Evolutionary conservation across 2,888 invertebrate species (phyloP).

Genomic region (Eupithecia dodoneata): DNA sequence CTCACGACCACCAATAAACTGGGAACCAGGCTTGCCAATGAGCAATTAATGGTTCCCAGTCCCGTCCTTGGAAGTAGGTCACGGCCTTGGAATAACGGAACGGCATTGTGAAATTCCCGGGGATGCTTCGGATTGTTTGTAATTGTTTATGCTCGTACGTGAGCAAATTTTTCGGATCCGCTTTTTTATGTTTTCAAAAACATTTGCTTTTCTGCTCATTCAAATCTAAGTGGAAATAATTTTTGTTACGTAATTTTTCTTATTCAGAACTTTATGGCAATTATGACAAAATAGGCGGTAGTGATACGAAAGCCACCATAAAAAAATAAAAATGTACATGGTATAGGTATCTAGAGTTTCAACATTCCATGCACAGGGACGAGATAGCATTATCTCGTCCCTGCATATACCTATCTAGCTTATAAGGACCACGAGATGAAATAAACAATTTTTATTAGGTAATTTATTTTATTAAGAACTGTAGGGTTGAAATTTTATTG

Average conservation of each 20-base stretch:
- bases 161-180: not conserved
- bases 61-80: constrained; percentile 41
- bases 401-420: no score
- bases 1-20: constrained; percentile 5
- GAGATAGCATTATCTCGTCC: no score
- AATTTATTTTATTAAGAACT: no score
- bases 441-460: no score
- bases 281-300: no score
- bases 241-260: no score
- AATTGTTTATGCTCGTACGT: not conserved
- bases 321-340: no score
- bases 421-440: no score
- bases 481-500: no score
- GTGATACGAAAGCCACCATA: no score
- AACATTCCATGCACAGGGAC: not conserved
- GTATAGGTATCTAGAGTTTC: not conserved
- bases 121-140: constrained; percentile 13
- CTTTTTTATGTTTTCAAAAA: not conserved
- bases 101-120: constrained; percentile 27
- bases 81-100: constrained; percentile 34
- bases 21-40: constrained; percentile 17
- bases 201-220: not conserved
- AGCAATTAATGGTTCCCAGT: constrained; percentile 31
- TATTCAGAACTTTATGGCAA: no score
- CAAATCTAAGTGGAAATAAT: not conserved